These are phyloP conservation scores for Eugnorisma glareosa DNA, from an alignment of 2,888 invertebrate species.

Conservation along the genomic window DNA sequence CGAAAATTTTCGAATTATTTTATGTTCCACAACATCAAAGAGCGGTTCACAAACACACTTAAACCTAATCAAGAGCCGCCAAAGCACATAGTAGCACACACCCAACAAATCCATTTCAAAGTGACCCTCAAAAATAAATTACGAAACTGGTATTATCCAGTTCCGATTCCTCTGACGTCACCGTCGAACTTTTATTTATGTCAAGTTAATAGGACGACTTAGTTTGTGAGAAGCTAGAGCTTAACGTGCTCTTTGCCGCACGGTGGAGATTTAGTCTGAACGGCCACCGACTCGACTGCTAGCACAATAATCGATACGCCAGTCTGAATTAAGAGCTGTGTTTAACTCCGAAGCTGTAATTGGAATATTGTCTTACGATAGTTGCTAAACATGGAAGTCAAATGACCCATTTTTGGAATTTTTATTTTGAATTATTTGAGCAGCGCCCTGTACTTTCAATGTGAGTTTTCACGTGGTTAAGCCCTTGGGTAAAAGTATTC, in stretches of 20 bases:
- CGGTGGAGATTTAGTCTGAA: conserved; percentile 58
- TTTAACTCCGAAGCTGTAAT: conserved; percentile 15
- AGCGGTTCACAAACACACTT: background rate
- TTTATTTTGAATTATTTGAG: conserved; percentile 1
- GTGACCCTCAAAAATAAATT: conserved; percentile 2
- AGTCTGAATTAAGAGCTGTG: conserved; percentile 27
- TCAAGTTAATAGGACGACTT: conserved; percentile 53
- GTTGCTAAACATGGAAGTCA: background rate
- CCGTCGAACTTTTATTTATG: conserved; percentile 43
- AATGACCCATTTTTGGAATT: background rate
- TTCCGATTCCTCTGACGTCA: conserved; percentile 52
- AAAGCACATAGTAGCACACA: background rate
- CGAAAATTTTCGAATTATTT: background rate
- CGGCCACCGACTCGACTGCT: conserved; percentile 35
- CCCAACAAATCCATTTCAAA: background rate
- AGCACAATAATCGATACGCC: conserved; percentile 44
- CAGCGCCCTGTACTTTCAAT: background rate
- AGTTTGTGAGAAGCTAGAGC: conserved; percentile 40
- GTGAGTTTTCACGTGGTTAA: background rate
- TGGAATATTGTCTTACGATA: conserved; percentile 22
- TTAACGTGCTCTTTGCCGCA: conserved; percentile 60
- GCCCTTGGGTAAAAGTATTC: background rate
- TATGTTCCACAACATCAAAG: background rate
- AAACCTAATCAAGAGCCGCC: background rate
- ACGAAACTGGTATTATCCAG: conserved; percentile 39